Evolutionary conservation across 64 coral and sea anemone genomes (phyloP), one percentile per base, ranked within the genome.

Genomic region (Montipora capricornis): DNA sequence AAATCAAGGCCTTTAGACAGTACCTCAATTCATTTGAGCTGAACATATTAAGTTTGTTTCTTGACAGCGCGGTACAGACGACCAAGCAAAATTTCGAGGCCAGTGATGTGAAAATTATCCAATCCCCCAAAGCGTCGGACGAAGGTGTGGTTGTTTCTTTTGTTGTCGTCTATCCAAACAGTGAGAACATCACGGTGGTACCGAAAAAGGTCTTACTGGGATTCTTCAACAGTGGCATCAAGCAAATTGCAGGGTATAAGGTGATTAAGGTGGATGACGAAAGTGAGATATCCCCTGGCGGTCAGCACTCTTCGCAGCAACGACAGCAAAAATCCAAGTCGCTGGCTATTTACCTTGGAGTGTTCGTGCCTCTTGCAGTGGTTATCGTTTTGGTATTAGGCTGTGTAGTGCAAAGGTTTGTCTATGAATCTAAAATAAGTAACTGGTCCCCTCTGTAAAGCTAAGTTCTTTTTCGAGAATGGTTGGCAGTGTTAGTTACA

Each of bases 341-440:
- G 9, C 20, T 5, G n/a, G 26, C 24, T n/a, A 81, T 81, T 19
- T 81, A 45, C 29, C 46, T 82, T 45, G 29, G 55, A 45, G 80
- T 82, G 14, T 55, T 55, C 44, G 80, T 82, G 26, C 12, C 26
- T 29, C 12, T 82, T 10, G 58, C 51, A 45, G 12, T 82, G 29
- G 55, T 66, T 45, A 22, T 26, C 7, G 13, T 82, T 13, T 44
- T 82, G 24, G 58, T 37, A 2, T 5, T 82, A 57, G 15, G 62
- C 58, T 61, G 62, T 22, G 37, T 82, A 13, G 80, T 82, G 24
- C 62, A 64, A 82, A 82, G 80, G 79, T 81, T 26, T 61, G 79
- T 81, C 15, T 81, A 8, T 22, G 11, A 37, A 37, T 37, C 37
- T 37, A 37, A 37, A 37, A 37, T 37, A 22, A 49, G 13, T 45